Percentiles rank a stretch among this genome's conserved stretches.
Conservation (phyloP, 1,140 invertebrate species). For the Eciton burchellii region DNA sequence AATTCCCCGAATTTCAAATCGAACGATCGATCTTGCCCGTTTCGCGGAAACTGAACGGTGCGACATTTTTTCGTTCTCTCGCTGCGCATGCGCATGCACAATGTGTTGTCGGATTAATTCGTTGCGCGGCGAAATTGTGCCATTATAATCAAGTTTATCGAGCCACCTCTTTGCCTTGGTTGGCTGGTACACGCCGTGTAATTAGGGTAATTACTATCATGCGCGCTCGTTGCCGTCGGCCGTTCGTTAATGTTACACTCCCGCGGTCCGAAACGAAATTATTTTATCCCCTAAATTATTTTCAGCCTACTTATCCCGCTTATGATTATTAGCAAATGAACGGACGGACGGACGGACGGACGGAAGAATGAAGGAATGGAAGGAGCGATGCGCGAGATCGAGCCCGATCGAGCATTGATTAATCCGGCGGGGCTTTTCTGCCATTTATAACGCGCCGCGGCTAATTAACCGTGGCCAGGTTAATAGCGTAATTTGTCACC, state of each 20-base stretch:
- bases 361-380: conserved; percentile 10
- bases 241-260: conserved; percentile 60
- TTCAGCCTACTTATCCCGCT: conserved; percentile 68
- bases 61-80: no score
- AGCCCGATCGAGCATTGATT: conserved; percentile 67
- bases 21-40: neutral
- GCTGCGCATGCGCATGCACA: neutral
- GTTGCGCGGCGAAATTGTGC: conserved; percentile 13
- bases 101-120: conserved; percentile 42
- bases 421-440: conserved; percentile 69
- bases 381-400: conserved; percentile 27
- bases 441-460: conserved; percentile 69
- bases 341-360: neutral
- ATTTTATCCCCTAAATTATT: conserved; percentile 66
- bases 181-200: neutral
- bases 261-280: conserved; percentile 33
- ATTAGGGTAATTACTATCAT: conserved; percentile 69
- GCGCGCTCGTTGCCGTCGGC: conserved; percentile 38
- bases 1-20: neutral
- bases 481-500: conserved; percentile 79
- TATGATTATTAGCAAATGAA: conserved; percentile 65
- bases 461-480: conserved; percentile 77
- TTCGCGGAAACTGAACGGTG: no score
- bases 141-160: conserved; percentile 59
- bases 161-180: conserved; percentile 29